Percentiles rank a stretch among this genome's conserved stretches.
Evolutionary conservation across 2,797 vertebrate genomes (phyloP).

Genomic region (Gymnothorax reevesii): DNA sequence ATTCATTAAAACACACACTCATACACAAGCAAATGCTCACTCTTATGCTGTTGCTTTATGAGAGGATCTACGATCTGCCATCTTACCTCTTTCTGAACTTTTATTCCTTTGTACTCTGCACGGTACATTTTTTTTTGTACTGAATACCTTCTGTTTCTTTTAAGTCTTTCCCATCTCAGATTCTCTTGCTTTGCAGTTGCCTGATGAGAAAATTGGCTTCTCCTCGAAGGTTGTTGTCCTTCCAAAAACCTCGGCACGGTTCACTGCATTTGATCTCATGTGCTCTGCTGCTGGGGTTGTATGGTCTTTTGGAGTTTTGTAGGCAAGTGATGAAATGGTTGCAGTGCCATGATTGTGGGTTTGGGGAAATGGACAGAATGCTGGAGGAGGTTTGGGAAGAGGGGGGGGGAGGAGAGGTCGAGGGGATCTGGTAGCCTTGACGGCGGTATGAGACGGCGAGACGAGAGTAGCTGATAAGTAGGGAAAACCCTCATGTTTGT

Average conservation of each 20-base stretch:
- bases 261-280: not conserved
- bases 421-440: slow-evolving; percentile 43
- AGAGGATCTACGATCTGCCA: not conserved
- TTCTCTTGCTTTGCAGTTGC: not conserved
- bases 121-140: too few species aligned
- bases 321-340: not conserved
- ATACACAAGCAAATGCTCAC: not conserved
- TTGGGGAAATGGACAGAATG: not conserved
- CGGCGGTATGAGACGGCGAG: slow-evolving; percentile 34
- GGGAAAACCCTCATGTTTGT: slow-evolving; percentile 51
- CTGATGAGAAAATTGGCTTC: not conserved
- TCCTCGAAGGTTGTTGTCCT: not conserved
- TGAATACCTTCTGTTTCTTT: too few species aligned
- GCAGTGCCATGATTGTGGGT: not conserved
- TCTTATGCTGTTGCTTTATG: not conserved
- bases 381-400: slow-evolving; percentile 30
- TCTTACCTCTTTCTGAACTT: not conserved
- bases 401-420: slow-evolving; percentile 22
- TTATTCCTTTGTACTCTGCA: not conserved
- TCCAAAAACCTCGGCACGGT: not conserved
- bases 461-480: slow-evolving; percentile 43
- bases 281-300: not conserved
- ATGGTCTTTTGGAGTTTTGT: not conserved
- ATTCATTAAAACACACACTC: not conserved
- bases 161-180: too few species aligned